A percentile compares a stretch with the other conserved stretches of the same genome.
Conservation (phyloP, 2,797 vertebrate genomes). For the Chromobotia macracanthus region DNA sequence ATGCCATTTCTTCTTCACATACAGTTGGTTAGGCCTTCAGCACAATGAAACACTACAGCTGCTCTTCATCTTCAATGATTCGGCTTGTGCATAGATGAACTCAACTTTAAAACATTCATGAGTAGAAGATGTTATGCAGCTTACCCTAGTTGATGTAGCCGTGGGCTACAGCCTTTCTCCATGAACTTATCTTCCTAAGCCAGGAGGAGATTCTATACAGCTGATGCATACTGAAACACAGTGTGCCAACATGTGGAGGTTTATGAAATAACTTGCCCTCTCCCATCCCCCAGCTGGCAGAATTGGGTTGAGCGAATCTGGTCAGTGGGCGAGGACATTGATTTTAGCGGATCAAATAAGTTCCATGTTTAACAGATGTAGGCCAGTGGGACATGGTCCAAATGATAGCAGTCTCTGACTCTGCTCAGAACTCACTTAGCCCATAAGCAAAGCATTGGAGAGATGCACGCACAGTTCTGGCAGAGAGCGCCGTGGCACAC, state of each 20-base stretch:
- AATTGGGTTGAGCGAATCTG: conserved; percentile 25
- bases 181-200: conserved; percentile 52
- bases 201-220: conserved; percentile 50
- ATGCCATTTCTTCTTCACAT: conserved; percentile 20
- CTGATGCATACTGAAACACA: conserved; percentile 59
- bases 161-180: conserved; percentile 60
- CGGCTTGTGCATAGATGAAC: conserved; percentile 34
- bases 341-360: conserved; percentile 47
- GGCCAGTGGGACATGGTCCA: conserved; percentile 46
- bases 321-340: conserved; percentile 38
- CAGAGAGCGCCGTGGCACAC: neutral
- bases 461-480: neutral
- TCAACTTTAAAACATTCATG: conserved; percentile 72
- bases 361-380: conserved; percentile 52
- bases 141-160: conserved; percentile 71
- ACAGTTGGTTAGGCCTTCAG: conserved; percentile 56
- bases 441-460: conserved; percentile 27
- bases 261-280: conserved; percentile 37
- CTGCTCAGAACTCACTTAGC: conserved; percentile 24
- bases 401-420: conserved; percentile 31
- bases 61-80: conserved; percentile 70
- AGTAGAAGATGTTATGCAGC: conserved; percentile 64
- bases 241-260: conserved; percentile 38
- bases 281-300: neutral
- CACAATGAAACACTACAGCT: conserved; percentile 68